These are phyloP conservation scores for Sogatella furcifera DNA, from an alignment of 1,140 invertebrate genomes.

Conservation along the genomic window DNA sequence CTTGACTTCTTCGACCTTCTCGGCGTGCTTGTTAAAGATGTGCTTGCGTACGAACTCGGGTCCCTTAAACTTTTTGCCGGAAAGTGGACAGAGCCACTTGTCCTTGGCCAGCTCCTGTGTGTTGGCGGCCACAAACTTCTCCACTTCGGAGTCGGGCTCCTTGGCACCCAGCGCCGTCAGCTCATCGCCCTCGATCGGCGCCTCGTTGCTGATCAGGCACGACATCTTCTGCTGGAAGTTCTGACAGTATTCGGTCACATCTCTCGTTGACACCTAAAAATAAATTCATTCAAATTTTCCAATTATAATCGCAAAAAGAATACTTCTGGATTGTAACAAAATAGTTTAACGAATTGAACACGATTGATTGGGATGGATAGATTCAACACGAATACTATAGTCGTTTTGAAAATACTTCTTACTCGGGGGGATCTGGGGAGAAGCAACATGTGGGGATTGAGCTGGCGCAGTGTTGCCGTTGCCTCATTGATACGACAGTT, in stretches of 20 bases:
- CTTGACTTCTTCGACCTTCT: slow-evolving; percentile 94
- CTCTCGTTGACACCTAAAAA: slow-evolving; percentile 43
- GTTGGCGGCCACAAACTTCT: slow-evolving; percentile 89
- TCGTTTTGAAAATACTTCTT: too few relatives aligned
- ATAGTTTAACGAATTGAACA: too few relatives aligned
- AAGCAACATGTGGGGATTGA: too few relatives aligned
- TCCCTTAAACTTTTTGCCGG: slow-evolving; percentile 98
- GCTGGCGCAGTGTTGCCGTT: too few relatives aligned
- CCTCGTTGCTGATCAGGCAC: slow-evolving; percentile 64
- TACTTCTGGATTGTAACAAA: too few relatives aligned
- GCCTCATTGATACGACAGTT: too few relatives aligned
- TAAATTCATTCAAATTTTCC: not conserved
- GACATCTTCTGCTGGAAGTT: slow-evolving; percentile 79
- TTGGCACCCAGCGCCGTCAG: slow-evolving; percentile 78
- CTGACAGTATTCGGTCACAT: slow-evolving; percentile 66
- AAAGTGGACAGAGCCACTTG: slow-evolving; percentile 97
- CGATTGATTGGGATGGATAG: too few relatives aligned
- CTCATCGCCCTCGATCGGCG: slow-evolving; percentile 66
- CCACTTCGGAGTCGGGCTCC: slow-evolving; percentile 78
- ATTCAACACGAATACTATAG: too few relatives aligned
- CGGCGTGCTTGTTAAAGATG: slow-evolving; percentile 93
- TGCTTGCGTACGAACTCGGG: slow-evolving; percentile 98
- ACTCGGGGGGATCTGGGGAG: too few relatives aligned
- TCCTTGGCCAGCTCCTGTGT: slow-evolving; percentile 93
- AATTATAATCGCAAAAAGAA: not conserved